A percentile compares a stretch with the other conserved stretches of the same genome.
Evolutionary conservation across 2,888 invertebrate genomes (phyloP).

Genomic region (Scaptodrosophila latifasciaeformis): DNA sequence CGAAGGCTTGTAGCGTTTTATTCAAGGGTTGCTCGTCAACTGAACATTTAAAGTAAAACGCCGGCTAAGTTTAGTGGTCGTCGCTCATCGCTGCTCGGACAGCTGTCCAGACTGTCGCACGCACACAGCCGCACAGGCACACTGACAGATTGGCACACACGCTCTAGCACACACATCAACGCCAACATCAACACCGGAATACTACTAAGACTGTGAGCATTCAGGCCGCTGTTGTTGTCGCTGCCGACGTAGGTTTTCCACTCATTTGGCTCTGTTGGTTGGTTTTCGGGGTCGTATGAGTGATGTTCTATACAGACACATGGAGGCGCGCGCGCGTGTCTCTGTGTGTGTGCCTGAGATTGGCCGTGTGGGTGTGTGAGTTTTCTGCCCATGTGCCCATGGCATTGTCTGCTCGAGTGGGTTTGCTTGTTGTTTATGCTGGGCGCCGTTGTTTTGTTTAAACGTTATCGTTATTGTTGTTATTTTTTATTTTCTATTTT

Average conservation of each 20-base stretch:
- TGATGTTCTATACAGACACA: constrained; percentile 43
- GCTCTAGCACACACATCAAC: constrained; percentile 3
- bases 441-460: constrained; percentile 64
- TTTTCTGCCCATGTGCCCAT: constrained; percentile 58
- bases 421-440: constrained; percentile 52
- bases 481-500: constrained; percentile 17
- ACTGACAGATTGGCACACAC: constrained; percentile 4
- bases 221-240: constrained; percentile 2
- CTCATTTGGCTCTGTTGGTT: constrained; percentile 57
- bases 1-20: constrained; percentile 51
- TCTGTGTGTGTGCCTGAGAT: constrained; percentile 9
- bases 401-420: constrained; percentile 59
- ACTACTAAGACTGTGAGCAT: no score
- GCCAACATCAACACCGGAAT: constrained; percentile 19
- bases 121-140: constrained; percentile 11
- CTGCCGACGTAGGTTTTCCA: constrained; percentile 40
- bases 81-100: constrained; percentile 32
- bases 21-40: constrained; percentile 71
- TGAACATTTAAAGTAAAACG: constrained; percentile 57
- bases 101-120: constrained; percentile 6
- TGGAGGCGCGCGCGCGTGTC: constrained; percentile 11
- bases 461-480: constrained; percentile 65
- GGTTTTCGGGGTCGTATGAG: constrained; percentile 51
- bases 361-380: neutral
- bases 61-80: constrained; percentile 61